Percentiles rank a stretch among this genome's conserved stretches.
Evolutionary conservation across 2,797 vertebrate species (phyloP).

Genomic region (Ciconia nigra): DNA sequence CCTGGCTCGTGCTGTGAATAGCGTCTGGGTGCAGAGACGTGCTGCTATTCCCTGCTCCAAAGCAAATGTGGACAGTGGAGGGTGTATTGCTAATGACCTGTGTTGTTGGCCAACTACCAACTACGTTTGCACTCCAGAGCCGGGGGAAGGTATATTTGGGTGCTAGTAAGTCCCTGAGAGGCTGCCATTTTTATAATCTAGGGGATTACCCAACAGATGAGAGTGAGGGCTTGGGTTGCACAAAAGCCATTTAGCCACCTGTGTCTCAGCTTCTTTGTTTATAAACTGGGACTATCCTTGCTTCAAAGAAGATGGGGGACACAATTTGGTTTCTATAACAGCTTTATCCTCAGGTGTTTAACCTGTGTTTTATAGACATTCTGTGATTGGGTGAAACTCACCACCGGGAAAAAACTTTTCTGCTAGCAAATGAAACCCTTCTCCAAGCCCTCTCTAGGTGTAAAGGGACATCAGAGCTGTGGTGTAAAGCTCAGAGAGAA

Average conservation of each 20-base stretch:
- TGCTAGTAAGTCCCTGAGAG: not conserved
- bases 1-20: not conserved
- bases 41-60: not conserved
- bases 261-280: not conserved
- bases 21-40: not conserved
- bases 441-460: not conserved
- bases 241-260: not conserved
- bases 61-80: not conserved
- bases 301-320: not conserved
- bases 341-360: not conserved
- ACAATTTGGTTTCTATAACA: not conserved
- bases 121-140: not conserved
- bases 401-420: not conserved
- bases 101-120: not conserved
- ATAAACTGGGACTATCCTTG: not conserved
- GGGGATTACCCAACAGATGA: not conserved
- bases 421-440: not conserved
- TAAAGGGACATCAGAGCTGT: not conserved
- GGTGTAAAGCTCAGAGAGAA: not conserved
- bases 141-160: not conserved
- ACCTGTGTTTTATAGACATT: not conserved
- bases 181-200: not conserved
- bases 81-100: not conserved
- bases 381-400: not conserved
- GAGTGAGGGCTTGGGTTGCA: not conserved